Base-by-base conservation (phyloP, 2,888 invertebrate species). In the Acheta domesticus region DNA sequence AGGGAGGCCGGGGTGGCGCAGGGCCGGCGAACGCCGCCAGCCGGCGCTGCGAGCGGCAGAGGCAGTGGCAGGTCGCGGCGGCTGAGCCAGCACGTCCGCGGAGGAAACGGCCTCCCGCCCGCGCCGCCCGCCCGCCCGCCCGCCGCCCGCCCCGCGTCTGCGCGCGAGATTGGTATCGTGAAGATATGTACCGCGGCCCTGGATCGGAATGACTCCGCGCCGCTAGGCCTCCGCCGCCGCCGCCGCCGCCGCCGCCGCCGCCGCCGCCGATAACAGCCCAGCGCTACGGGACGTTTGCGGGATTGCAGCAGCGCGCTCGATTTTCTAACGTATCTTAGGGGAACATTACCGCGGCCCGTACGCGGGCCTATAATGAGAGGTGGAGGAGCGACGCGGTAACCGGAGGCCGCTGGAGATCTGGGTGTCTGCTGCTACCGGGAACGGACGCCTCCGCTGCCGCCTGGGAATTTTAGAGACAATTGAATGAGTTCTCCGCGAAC, bases 391-490 rank as follows among this genome's bases (percentile, higher is more conserved):
- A n/a, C 14, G n/a, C 62, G 62, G 62, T 12, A 62, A 62, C 62
- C 62, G 14, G 36, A 62, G 16, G 62, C n/a, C 62, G 62, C 62
- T 8, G 62, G 62, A 36, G 62, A 62, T 62, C n/a, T 36, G 36
- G 36, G 36, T 36, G 36, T 36, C 36, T 36, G 36, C 36, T 62
- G 62, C 62, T 62, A 62, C 62, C 14, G 62, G 62, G 62, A 62
- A 36, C 8, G 36, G 36, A 36, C 36, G 36, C 36, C 36, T 36
- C 36, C 36, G 8, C 36, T 5, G 36, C 36, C 36, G 36, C 36
- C 8, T 62, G 62, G 62, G 62, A 62, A 62, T 62, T 62, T 62
- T 62, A 62, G 62, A 62, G n/a, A 62, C 62, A 62, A 62, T 62
- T 62, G 62, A 62, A 62, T 62, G 62, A 62, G 62, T 62, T 62